Evolutionary conservation across 1,140 invertebrate genomes (phyloP), one percentile per base, ranked within the genome.

Genomic region (Eumaeus atala): DNA sequence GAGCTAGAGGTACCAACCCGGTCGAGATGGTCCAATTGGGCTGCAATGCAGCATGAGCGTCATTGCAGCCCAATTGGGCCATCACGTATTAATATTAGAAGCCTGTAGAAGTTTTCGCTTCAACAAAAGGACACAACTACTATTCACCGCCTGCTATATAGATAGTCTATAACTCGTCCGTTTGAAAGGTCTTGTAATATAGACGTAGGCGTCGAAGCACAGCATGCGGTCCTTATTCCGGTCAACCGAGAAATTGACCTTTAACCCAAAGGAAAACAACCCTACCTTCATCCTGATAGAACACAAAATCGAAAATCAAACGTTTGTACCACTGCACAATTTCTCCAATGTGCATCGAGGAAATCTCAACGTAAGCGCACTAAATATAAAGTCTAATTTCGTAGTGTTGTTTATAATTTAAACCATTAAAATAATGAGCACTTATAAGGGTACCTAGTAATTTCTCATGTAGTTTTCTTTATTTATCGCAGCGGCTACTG

Each of bases 371-470:
- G 67, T 10, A 76, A 54, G 34, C 1, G 0, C 3, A 6, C 18
- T 17, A 0, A 9, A 12, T 1, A 16, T 68, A 74, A 55, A 59
- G 66, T 67, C 56, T 11, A 65, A 50, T 67, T 74, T 66, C 9
- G 56, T 35, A 47, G 68, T 64, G 3, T 8, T 2, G 4, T 21
- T 14, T 28, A 28, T 53, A 61, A 64, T 74, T 77, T 72, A 75
- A 62, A 78, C 75, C 74, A 77, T 84, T 77, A 77, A 81, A 84
- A 78, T 84, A 81, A 84, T 82, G 78, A 76, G 71, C 56, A 55
- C 68, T 73, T 72, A 72, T 75, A 68, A 76, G 74, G 80, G 72
- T 76, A 80, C 72, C 71, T 66, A 58, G 74, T 75, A 77, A 81
- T 84, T 78, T 80, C 75, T 84, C 77, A 77, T 81, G 69, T 75